Base-by-base conservation (phyloP, 1,140 invertebrate genomes). In the Galendromus occidentalis region DNA sequence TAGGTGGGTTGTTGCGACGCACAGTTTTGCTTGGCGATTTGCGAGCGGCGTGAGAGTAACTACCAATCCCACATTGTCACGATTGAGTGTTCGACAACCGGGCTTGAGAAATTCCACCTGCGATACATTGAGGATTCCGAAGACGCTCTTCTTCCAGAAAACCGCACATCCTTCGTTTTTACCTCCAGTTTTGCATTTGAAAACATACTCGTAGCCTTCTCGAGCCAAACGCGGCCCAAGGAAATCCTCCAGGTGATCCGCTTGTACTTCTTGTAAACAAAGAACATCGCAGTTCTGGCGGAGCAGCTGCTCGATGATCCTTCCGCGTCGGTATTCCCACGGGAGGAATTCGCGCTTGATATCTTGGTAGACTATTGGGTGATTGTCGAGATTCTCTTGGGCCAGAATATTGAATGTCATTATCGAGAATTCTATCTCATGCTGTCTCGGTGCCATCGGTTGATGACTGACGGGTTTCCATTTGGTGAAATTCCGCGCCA, bases 1-100 rank as follows among this genome's bases (percentile, higher is more conserved):
- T n/a, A 97, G 77, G 78, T 97, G 93, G 0, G 92, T 96, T 2
- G 88, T 97, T 5, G 88, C 88, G 0, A 96, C 80, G 29, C 88
- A 80, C 59, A 91, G 74, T 22, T 83, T 75, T 6, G 75, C 76
- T 55, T 69, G 44, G 1, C 71, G 68, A 67, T 77, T 80, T 0
- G 67, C 66, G n/a, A 55, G 66, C 4, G 72, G 73, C 45, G 67
- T 67, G 30, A 94, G 81, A 72, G 86, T 86, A 2, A 84, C 82
- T 42, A 94, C 80, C 25, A 95, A 71, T 0, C 82, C 91, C 44
- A 97, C 82, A 76, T 96, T 95, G 69, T 92, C 86, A 28, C 90
- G 78, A 73, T 89, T 84, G 5, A 96, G 75, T 5, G 88, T 67
- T 63, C 72, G 66, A 30, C 76, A 72, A 66, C 73, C 72, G 18